Conservation (phyloP, 1,140 invertebrate genomes). For the Mactra quadrangularis region DNA sequence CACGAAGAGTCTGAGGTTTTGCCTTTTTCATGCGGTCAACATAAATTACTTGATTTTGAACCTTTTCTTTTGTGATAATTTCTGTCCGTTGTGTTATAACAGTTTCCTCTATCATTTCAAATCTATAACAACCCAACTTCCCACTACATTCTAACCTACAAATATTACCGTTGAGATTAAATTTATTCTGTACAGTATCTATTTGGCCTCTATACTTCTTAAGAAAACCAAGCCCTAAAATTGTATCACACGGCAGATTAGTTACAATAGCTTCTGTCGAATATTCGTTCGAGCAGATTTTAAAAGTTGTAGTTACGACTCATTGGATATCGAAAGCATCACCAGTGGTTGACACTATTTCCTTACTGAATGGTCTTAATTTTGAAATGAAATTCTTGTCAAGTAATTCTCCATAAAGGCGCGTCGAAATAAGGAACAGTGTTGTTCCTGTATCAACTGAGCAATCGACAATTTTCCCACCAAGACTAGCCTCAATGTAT, state of each 20-base stretch:
- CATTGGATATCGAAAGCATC: background rate
- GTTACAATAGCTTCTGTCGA: no score
- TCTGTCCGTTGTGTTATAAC: background rate
- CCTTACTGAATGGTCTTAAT: background rate
- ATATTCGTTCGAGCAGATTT: no score
- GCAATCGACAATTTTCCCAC: no score
- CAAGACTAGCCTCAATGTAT: no score
- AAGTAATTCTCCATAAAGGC: background rate
- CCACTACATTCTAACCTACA: constrained; percentile 24
- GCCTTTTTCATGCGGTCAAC: constrained; percentile 22
- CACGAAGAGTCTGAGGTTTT: no score
- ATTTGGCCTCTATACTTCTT: background rate
- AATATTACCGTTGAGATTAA: no score
- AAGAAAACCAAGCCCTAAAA: constrained; percentile 22
- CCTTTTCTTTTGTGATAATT: no score
- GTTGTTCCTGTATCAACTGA: no score
- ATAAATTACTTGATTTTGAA: constrained; percentile 10
- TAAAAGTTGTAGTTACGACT: background rate
- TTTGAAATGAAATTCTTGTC: no score
- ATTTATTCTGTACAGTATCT: no score
- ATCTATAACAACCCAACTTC: constrained; percentile 23
- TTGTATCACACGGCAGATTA: no score
- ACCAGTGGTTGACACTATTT: constrained; percentile 1
- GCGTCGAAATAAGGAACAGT: background rate
- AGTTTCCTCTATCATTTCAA: background rate